Percentiles rank a stretch among this genome's conserved stretches.
Conservation (phyloP, 2,888 invertebrate species). For the Diarsia dahlii region DNA sequence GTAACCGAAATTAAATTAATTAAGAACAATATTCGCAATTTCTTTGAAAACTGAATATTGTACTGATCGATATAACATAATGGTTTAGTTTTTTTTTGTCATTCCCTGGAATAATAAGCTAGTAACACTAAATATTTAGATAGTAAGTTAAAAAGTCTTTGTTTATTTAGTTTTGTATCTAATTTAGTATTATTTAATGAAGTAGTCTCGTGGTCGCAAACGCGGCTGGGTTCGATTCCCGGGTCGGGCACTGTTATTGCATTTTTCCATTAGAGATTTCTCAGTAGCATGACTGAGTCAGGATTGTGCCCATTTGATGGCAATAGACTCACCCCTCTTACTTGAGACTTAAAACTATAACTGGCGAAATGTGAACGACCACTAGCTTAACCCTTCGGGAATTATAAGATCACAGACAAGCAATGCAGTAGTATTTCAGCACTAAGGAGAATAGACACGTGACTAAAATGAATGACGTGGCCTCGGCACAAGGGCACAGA, state of each 20-base stretch:
- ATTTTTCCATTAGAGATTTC: rapidly evolving
- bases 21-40: slow-evolving; percentile 22
- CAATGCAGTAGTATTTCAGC: too few species aligned
- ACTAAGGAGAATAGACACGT: too few species aligned
- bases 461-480: too few species aligned
- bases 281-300: not conserved
- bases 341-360: rapidly evolving
- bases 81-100: not conserved
- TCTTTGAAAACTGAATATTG: slow-evolving; percentile 6
- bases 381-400: too few species aligned
- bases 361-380: too few species aligned
- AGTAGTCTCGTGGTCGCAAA: not conserved
- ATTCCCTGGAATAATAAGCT: not conserved
- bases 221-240: not conserved
- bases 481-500: too few species aligned
- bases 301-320: too few species aligned
- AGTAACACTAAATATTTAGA: not conserved
- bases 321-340: too few species aligned
- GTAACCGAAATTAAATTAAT: slow-evolving; percentile 35
- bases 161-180: not conserved
- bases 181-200: not conserved
- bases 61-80: not conserved
- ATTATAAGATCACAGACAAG: too few species aligned
- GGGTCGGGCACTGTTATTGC: not conserved
- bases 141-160: not conserved